Conservation (phyloP, 2,888 invertebrate genomes). For the Zootermopsis nevadensis region DNA sequence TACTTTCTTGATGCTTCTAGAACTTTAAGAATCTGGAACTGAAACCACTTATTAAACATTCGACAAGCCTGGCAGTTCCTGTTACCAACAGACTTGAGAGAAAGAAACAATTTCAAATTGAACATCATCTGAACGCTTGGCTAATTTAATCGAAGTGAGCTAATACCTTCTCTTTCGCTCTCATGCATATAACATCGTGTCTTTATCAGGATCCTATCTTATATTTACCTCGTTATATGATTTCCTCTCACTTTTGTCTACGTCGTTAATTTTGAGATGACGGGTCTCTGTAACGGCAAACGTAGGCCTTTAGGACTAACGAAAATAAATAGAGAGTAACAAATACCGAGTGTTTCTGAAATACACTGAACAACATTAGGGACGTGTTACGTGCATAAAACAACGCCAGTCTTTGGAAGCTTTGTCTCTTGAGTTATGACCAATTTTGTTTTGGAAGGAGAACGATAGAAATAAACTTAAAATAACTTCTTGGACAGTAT, state of each 20-base stretch:
- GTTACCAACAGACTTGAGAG: background rate
- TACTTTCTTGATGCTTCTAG: background rate
- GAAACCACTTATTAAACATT: conserved; percentile 34
- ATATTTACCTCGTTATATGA: conserved; percentile 4
- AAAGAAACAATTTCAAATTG: conserved; percentile 19
- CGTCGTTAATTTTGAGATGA: conserved; percentile 29
- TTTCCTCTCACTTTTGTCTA: background rate
- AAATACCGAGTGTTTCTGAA: too few relatives aligned
- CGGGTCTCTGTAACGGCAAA: conserved; percentile 20
- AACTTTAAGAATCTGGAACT: conserved; percentile 10
- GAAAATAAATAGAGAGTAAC: background rate
- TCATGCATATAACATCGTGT: background rate
- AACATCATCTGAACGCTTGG: conserved; percentile 12
- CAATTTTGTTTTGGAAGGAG: too few relatives aligned
- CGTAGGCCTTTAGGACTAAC: background rate
- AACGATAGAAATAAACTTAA: too few relatives aligned
- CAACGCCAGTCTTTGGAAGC: background rate
- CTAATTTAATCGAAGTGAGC: background rate
- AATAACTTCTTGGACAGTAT: too few relatives aligned
- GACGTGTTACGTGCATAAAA: too few relatives aligned
- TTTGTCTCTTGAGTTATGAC: background rate
- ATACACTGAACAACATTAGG: too few relatives aligned
- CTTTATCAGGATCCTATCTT: background rate
- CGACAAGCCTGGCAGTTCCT: conserved; percentile 29
- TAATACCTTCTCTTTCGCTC: background rate